Base-by-base conservation (phyloP, 2,113 vertebrate genomes). In the Cephalopholis sonnerati region DNA sequence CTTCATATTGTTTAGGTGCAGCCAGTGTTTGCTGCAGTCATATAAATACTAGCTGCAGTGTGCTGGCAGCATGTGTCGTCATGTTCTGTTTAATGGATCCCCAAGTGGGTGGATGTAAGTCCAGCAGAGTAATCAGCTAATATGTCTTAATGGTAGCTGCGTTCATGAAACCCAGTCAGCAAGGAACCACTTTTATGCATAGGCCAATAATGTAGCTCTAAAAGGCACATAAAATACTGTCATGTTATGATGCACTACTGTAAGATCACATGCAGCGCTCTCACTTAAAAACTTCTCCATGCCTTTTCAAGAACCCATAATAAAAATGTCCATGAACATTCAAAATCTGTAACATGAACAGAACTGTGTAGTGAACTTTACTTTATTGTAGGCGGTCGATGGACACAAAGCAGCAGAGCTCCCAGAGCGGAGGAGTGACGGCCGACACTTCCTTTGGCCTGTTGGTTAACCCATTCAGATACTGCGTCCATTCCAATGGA, bases 71-170 rank as follows among this genome's bases (percentile, higher is more conserved):
- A 32, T 62, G 46, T 66, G 41, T 36, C 46, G n/a, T 77, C 48
- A 65, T 57, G 64, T 53, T 79, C 29, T 4, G 41, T 72, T 58
- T 48, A 48, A 73, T 77, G 67, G 63, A 66, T 72, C 13, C 51
- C 46, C 51, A 10, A 13, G 46, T 24, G 17, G 27, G 68, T 24
- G 25, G 36, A 79, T 54, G 61, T 3, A n/a, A 18, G n/a, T 75
- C 55, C 24, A 62, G 57, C 36, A 12, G 32, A 29, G 68, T 53
- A 80, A 79, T 83, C 67, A 69, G 66, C 81, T 51, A 86, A 85
- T 71, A 63, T 36, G 25, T 25, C 70, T 55, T 55, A 59, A 77
- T 77, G 84, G 76, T 44, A 81, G 72, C 69, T 46, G 68, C 65
- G 39, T 50, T 58, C 32, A 69, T 70, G 24, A 79, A 59, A 68